A percentile compares a stretch with the other conserved stretches of the same genome.
These are phyloP conservation scores for Rosalia funebris DNA, from an alignment of 2,888 invertebrate genomes.

Conservation along the genomic window DNA sequence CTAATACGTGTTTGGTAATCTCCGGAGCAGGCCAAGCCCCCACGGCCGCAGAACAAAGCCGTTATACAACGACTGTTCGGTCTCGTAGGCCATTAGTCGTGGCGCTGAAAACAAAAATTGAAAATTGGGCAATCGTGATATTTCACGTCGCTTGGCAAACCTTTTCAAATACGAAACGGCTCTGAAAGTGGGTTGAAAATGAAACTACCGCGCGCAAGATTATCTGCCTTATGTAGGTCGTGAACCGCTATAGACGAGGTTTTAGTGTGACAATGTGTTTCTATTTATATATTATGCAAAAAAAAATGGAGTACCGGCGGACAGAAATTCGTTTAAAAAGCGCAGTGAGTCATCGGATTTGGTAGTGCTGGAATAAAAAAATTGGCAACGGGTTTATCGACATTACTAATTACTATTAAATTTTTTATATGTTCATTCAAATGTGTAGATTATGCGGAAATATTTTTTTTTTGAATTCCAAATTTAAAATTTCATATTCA, in stretches of 20 bases:
- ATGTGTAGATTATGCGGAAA: no score
- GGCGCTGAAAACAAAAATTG: constrained; percentile 15
- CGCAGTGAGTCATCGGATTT: no score
- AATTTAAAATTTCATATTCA: no score
- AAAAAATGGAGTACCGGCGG: no score
- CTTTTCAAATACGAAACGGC: constrained; percentile 12
- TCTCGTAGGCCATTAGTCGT: background rate
- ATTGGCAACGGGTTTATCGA: no score
- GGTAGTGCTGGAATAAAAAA: no score
- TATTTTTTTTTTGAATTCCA: no score
- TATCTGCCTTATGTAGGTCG: constrained; percentile 42
- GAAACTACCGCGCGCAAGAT: constrained; percentile 35
- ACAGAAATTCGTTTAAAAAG: no score
- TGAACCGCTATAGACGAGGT: constrained; percentile 13
- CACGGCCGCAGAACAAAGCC: background rate
- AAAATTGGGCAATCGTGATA: constrained; percentile 28
- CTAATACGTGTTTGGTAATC: constrained; percentile 1
- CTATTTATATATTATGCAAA: background rate
- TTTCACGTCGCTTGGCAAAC: constrained; percentile 17
- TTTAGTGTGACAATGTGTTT: background rate
- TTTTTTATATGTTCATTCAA: no score
- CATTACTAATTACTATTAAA: no score
- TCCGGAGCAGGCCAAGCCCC: background rate
- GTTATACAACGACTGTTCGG: background rate
- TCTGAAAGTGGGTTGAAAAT: constrained; percentile 42